These are phyloP conservation scores for Oscheius sp. DNA, from an alignment of 2,888 invertebrate genomes.

Conservation along the genomic window DNA sequence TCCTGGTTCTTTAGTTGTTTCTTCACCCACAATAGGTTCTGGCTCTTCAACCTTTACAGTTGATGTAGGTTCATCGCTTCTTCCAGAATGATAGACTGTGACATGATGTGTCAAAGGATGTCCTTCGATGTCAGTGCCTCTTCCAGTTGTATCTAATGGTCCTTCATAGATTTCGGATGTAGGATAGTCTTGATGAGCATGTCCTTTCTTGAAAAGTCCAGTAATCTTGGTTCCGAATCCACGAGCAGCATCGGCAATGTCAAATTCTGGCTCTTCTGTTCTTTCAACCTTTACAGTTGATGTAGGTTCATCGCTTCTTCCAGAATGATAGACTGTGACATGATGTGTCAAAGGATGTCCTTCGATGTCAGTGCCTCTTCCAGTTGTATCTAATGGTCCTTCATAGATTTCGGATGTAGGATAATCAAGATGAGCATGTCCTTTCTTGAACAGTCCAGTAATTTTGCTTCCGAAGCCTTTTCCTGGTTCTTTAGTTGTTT, in stretches of 20 bases:
- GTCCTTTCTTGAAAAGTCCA: constrained; percentile 18
- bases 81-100: constrained; percentile 32
- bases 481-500: too few relatives aligned
- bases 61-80: background rate
- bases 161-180: constrained; percentile 35
- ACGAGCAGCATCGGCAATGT: background rate
- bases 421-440: constrained; percentile 38
- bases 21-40: background rate
- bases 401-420: constrained; percentile 32
- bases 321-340: constrained; percentile 25
- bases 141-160: constrained; percentile 7
- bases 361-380: constrained; percentile 19
- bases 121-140: background rate
- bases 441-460: constrained; percentile 42
- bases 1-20: too few relatives aligned
- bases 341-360: constrained; percentile 25
- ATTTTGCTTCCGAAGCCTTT: constrained; percentile 38
- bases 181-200: constrained; percentile 35
- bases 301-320: constrained; percentile 24
- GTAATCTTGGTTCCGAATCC: constrained; percentile 18
- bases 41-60: background rate
- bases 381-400: background rate
- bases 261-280: background rate
- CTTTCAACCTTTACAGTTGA: constrained; percentile 17
- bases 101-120: constrained; percentile 15